Percentiles rank a stretch among this genome's conserved stretches.
These are phyloP conservation scores for Parnassius apollo DNA, from an alignment of 2,888 invertebrate species.

Conservation along the genomic window DNA sequence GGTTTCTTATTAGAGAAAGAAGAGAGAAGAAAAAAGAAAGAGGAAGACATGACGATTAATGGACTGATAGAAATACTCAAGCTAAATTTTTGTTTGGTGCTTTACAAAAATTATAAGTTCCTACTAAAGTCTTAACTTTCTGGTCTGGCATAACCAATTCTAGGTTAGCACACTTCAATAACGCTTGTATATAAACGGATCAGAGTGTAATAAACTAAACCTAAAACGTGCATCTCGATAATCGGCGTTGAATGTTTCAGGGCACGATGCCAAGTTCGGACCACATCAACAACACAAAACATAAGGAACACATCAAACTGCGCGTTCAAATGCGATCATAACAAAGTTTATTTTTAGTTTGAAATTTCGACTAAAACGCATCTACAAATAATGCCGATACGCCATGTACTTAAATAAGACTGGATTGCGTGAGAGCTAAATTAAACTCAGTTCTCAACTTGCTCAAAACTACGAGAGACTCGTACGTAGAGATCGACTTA, in stretches of 20 bases:
- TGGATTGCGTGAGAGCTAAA: too few relatives aligned
- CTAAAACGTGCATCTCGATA: background rate
- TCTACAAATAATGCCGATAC: background rate
- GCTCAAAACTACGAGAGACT: too few relatives aligned
- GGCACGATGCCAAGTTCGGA: constrained; percentile 11
- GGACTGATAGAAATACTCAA: too few relatives aligned
- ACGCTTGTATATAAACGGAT: background rate
- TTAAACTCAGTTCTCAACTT: too few relatives aligned
- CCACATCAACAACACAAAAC: background rate
- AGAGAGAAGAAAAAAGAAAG: too few relatives aligned
- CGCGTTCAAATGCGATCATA: constrained; percentile 9
- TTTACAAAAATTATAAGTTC: too few relatives aligned
- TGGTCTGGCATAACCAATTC: too few relatives aligned
- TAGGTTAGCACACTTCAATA: background rate
- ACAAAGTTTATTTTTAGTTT: constrained; percentile 22
- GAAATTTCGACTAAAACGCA: constrained; percentile 4
- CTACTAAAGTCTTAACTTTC: too few relatives aligned
- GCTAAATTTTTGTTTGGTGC: too few relatives aligned
- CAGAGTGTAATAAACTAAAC: background rate
- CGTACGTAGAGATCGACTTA: too few relatives aligned
- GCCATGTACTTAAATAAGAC: background rate
- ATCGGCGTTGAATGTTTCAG: background rate
- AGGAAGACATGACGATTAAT: too few relatives aligned
- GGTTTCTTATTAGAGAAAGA: too few relatives aligned
- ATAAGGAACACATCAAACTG: background rate